Conservation (phyloP, 2,888 invertebrate species). For the Erebia palarica region DNA sequence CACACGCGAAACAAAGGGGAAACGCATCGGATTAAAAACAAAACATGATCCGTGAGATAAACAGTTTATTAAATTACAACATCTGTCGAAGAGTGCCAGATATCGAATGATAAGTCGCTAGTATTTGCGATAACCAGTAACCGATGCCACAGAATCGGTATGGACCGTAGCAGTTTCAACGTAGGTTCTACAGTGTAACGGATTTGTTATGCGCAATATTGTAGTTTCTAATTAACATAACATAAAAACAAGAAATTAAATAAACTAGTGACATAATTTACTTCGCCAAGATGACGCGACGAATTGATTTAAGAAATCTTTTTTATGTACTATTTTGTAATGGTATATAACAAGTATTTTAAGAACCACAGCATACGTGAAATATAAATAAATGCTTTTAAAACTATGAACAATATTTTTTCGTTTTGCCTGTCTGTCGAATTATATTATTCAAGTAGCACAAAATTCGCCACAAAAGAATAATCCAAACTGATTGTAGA, state of each 20-base stretch:
- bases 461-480: too few relatives aligned
- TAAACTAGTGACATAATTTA: background rate
- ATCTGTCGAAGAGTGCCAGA: conserved; percentile 64
- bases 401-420: too few relatives aligned
- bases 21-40: conserved; percentile 44
- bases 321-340: too few relatives aligned
- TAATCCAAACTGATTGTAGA: too few relatives aligned
- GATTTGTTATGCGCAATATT: conserved; percentile 36
- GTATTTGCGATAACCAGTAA: conserved; percentile 76
- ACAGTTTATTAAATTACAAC: conserved; percentile 52
- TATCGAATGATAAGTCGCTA: conserved; percentile 68
- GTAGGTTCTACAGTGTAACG: conserved; percentile 54
- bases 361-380: too few relatives aligned
- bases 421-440: too few relatives aligned
- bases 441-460: too few relatives aligned
- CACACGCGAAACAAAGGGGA: conserved; percentile 47
- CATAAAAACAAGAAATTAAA: conserved; percentile 5
- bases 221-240: conserved; percentile 23
- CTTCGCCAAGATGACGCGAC: too few relatives aligned
- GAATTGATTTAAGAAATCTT: too few relatives aligned
- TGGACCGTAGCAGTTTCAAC: conserved; percentile 53
- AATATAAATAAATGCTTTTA: too few relatives aligned
- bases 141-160: conserved; percentile 55
- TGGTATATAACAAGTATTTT: too few relatives aligned
- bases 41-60: conserved; percentile 46